Base-by-base conservation (phyloP, 2,797 vertebrate species). In the Sebastes jordani region DNA sequence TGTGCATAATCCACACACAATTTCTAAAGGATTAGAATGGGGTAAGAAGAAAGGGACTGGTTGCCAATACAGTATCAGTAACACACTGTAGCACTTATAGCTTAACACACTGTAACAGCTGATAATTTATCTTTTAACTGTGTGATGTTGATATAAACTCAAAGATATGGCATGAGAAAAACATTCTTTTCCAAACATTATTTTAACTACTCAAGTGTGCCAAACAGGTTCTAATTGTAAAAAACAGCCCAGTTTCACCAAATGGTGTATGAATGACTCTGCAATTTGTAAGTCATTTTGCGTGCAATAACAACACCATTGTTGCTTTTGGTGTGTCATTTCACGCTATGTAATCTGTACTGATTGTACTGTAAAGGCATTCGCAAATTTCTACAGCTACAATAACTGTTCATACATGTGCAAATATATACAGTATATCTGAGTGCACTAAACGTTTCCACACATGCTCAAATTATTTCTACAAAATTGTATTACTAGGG, bases 1-100 rank as follows among this genome's bases (percentile, higher is more conserved):
- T 90, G 79, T 90, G 73, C 64, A 74, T 92, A 90, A 93, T 93
- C 91, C 88, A 58, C 70, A 82, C 64, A 81, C 73, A 80, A 18
- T 86, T 89, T 91, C 54, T 62, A 83, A 84, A 64, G 82, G 74
- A 89, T 87, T 89, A 86, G 62, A 59, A 85, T 66, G 69, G 23
- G 62, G 54, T 62, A 70, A 73, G 30, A 78, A 68, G 65, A 78
- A 86, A 71, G 78, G 25, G 56, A 71, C 56, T 55, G 58, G 58
- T 73, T 84, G 62, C 66, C 82, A 71, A 52, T 72, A 52, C 70
- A 70, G 54, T 56, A 64, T 74, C 72, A 42, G 65, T 38, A 29
- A 62, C 72, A 86, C 61, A 65, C 52, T 80, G 49, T 70, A 46
- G 29, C 29, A 69, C 30, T 25, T 25, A 18, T 25, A 25, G 76